These are phyloP conservation scores for Echinarachnius parma DNA, from an alignment of 53 echinoderm and acorn worm species.

Conservation along the genomic window DNA sequence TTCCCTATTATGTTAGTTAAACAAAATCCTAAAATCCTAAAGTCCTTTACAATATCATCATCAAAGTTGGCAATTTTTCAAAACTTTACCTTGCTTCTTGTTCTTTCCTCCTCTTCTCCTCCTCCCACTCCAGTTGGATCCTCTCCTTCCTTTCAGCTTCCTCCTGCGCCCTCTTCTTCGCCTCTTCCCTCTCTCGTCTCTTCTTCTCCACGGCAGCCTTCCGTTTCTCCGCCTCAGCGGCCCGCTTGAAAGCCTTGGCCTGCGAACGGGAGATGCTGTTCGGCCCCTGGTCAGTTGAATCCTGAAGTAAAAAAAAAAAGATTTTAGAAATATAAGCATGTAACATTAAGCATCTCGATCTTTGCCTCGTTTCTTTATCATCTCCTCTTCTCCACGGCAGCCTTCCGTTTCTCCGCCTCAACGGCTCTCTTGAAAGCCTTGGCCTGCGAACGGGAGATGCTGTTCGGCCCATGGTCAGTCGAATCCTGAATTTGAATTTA, in stretches of 20 bases:
- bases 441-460: conserved; percentile 89
- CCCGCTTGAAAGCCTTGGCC: conserved; percentile 88
- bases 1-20: too few relatives aligned
- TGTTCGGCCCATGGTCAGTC: conserved; percentile 55
- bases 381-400: conserved; percentile 76
- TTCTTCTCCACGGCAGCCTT: conserved; percentile 81
- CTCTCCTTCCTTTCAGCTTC: conserved; percentile 85
- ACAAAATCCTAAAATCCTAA: too few relatives aligned
- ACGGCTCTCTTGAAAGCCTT: conserved; percentile 86
- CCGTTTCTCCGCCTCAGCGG: conserved; percentile 78
- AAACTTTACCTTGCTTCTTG: conserved; percentile 71
- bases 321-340: not conserved
- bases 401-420: conserved; percentile 74
- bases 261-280: conserved; percentile 84
- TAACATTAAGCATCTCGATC: conserved; percentile 39
- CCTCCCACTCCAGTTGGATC: conserved; percentile 86
- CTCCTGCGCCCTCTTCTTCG: conserved; percentile 78
- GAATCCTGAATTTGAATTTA: conserved; percentile 62
- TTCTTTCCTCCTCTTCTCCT: conserved; percentile 75
- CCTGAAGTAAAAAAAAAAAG: conserved; percentile 47
- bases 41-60: too few relatives aligned
- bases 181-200: conserved; percentile 82
- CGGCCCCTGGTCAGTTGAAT: conserved; percentile 62
- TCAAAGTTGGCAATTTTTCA: conserved; percentile 57
- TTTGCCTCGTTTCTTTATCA: conserved; percentile 60